Base-by-base conservation (phyloP, 2,113 vertebrate genomes). In the Myotis yumanensis region DNA sequence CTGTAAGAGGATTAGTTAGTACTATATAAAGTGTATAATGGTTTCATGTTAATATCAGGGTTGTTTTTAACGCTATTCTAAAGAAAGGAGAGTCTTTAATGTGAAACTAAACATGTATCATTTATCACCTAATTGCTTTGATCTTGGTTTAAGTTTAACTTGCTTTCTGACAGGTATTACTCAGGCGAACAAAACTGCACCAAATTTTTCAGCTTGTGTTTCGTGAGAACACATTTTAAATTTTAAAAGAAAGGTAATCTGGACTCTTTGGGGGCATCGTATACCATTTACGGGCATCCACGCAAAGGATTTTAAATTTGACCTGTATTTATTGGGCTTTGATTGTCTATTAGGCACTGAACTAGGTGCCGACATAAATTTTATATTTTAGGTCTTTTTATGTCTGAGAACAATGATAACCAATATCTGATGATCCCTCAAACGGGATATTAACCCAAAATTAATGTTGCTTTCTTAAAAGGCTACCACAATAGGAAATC, bases 101-200 rank as follows among this genome's bases (percentile, higher is more conserved):
- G 57, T 68, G 54, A 84, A 95, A 89, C 37, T 48, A 43, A 93
- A 87, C 22, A 69, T 73, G 62, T 40, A 64, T 59, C 32, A 35
- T 37, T 72, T 90, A 52, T 72, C 40, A 72, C n/a, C 23, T 62
- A 35, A 52, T 80, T 75, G 48, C 30, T 89, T 86, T 84, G 54
- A 7, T 37, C 75, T 93, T 91, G 71, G 40, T 30, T 84, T 89
- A 72, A 51, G 90, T 95, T 93, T 90, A n/a, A 64, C 69, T 95
- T 96, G 30, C 28, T 48, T 96, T 87, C 32, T 84, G n/a, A 30
- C 5, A 11, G 20, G 35, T 15, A 23, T 12, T 83, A 57, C 86
- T 84, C 82, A 73, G 23, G 22, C 32, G 75, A 81, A 80, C 72
- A 89, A 72, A 87, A 40, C 46, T 23, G 5, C 51, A 90, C 35